These are phyloP conservation scores for Hydractinia symbiolongicarpus DNA, from an alignment of 30 jellyfish, hydroid and myxozoan species.

Conservation along the genomic window DNA sequence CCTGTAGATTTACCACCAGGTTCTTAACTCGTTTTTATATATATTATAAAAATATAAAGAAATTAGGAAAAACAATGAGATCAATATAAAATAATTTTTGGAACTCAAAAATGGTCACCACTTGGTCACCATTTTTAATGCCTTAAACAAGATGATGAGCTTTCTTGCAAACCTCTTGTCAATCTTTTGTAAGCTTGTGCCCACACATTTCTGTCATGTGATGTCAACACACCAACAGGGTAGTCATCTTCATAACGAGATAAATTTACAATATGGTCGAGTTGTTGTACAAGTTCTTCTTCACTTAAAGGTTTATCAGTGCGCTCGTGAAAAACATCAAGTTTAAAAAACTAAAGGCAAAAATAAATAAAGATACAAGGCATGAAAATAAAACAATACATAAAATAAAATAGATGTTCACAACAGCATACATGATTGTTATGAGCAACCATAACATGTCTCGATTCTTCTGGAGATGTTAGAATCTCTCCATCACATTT, in stretches of 20 bases:
- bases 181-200: conserved; percentile 57
- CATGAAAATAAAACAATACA: background rate
- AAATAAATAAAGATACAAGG: background rate
- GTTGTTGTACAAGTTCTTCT: conserved; percentile 41
- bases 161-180: conserved; percentile 40
- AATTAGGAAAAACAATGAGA: too few species aligned
- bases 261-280: conserved; percentile 42
- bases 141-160: too few species aligned
- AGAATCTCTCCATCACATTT: conserved; percentile 44
- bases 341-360: conserved; percentile 43
- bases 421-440: conserved; percentile 59
- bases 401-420: background rate
- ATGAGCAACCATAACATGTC: conserved; percentile 74
- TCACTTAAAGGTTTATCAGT: conserved; percentile 49
- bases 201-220: conserved; percentile 75
- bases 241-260: conserved; percentile 33
- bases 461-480: conserved; percentile 56
- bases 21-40: too few species aligned
- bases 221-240: conserved; percentile 74
- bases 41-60: too few species aligned
- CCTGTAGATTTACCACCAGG: too few species aligned
- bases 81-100: too few species aligned
- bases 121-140: too few species aligned
- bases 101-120: too few species aligned
- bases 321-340: conserved; percentile 53